These are phyloP conservation scores for Chinchilla lanigera DNA, from an alignment of 2,113 vertebrate genomes.

Conservation along the genomic window DNA sequence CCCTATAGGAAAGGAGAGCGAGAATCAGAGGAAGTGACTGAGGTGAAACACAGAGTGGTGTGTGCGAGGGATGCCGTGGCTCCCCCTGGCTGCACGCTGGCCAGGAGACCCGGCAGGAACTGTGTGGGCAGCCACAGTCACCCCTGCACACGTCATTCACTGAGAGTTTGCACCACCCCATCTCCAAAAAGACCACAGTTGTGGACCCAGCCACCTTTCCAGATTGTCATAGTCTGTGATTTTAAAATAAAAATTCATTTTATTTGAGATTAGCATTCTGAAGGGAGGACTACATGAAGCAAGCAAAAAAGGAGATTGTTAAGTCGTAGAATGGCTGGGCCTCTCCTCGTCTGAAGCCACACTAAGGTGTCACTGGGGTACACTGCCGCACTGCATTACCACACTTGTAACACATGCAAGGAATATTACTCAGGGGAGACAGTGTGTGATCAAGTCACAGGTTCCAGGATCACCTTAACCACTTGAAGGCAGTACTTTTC, in stretches of 20 bases:
- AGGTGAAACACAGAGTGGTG: background rate
- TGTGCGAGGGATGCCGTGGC: background rate
- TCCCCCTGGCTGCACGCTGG: background rate
- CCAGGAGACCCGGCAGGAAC: background rate
- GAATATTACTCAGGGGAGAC: background rate
- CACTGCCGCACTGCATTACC: background rate
- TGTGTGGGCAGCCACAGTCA: background rate
- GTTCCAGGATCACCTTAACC: background rate
- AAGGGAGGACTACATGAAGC: background rate
- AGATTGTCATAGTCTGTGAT: background rate
- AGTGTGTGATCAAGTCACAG: background rate
- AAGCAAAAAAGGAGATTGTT: background rate
- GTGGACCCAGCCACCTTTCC: background rate
- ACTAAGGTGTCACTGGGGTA: background rate
- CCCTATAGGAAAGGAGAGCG: background rate
- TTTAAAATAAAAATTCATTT: background rate
- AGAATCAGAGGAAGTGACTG: slow-evolving; percentile 21
- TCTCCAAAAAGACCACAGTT: background rate
- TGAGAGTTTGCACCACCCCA: accelerated
- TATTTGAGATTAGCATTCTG: background rate
- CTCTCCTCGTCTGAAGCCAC: background rate
- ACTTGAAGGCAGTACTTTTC: background rate
- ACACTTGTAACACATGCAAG: accelerated
- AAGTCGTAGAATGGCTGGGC: background rate
- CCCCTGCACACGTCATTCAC: background rate